Evolutionary conservation across 2,888 invertebrate genomes (phyloP).

Genomic region (Cataglyphis livida): DNA sequence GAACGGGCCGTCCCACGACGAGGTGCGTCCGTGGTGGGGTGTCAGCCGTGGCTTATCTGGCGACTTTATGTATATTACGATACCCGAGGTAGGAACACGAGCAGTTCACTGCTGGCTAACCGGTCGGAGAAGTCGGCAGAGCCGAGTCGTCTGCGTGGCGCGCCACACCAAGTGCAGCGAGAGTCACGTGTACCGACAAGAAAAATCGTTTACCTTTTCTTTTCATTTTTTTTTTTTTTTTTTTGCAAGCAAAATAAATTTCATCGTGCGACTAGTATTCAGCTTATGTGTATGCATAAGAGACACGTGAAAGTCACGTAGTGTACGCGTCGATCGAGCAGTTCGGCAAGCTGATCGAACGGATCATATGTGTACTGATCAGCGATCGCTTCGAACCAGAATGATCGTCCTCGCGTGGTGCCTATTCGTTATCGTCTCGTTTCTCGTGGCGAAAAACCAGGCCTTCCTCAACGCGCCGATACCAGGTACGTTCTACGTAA

Average conservation of each 20-base stretch:
- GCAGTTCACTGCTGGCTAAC: conserved; percentile 83
- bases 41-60: conserved; percentile 80
- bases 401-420: conserved; percentile 81
- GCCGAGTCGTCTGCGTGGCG: conserved; percentile 62
- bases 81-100: conserved; percentile 79
- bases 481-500: conserved; percentile 71
- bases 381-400: conserved; percentile 65
- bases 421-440: conserved; percentile 75
- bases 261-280: neutral
- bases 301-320: conserved; percentile 49
- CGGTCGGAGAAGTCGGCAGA: conserved; percentile 78
- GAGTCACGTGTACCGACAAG: conserved; percentile 7
- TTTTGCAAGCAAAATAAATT: neutral
- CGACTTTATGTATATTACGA: conserved; percentile 83
- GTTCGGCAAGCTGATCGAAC: conserved; percentile 58
- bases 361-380: conserved; percentile 34
- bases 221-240: neutral
- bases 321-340: conserved; percentile 22
- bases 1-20: conserved; percentile 69
- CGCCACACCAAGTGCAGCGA: conserved; percentile 20
- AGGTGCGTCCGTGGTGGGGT: conserved; percentile 76
- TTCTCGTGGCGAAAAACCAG: conserved; percentile 76
- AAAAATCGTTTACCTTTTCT: conserved; percentile 24
- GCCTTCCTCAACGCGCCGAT: conserved; percentile 79
- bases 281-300: neutral